Base-by-base conservation (phyloP, 2,888 invertebrate species). In the Cantharis flavilabris region DNA sequence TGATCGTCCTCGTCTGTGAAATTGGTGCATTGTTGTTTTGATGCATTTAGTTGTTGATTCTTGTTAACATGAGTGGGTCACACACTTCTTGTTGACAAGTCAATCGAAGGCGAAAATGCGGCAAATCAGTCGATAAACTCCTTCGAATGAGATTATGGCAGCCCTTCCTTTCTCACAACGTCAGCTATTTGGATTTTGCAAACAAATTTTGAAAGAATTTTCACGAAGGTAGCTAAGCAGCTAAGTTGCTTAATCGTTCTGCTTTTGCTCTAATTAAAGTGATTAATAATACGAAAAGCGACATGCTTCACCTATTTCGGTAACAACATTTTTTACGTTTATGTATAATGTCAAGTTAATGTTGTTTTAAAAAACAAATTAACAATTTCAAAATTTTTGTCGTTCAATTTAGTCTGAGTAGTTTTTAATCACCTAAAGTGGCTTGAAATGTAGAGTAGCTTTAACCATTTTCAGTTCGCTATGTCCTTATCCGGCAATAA, bases 351-450 rank as follows among this genome's bases (percentile, higher is more conserved):
- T 69, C 69, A 69, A 23, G 49, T 73, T 62, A 70, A 28, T 16
- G 69, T 73, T 73, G 65, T 28, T 70, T 76, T 49, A 49, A 28
- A 73, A 73, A 76, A 49, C 67, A 76, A 76, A 70, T 16, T 64
- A 69, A 70, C 33, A 75, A 72, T 77, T 76, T 75, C 62, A 64
- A 75, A 28, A 72, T 77, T 77, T 77, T 75, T 73, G 73, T 75
- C 72, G 67, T 75, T 71, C 75, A 78, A 78, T 78, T 78, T 78
- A 72, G 75, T 73, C 80, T 81, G 81, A 83, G 83, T 82, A 83
- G 83, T 83, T 84, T 84, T 83, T 84, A 83, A 84, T 83, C 83
- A 83, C 83, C 80, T 81, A 83, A 83, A 84, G 83, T 83, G 83
- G 83, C 79, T 82, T 80, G 82, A 81, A 82, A 84, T 84, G 84